phyloP scores from a whole-genome alignment of 2,888 invertebrate genomes.

The Cantharis rufa region DNA sequence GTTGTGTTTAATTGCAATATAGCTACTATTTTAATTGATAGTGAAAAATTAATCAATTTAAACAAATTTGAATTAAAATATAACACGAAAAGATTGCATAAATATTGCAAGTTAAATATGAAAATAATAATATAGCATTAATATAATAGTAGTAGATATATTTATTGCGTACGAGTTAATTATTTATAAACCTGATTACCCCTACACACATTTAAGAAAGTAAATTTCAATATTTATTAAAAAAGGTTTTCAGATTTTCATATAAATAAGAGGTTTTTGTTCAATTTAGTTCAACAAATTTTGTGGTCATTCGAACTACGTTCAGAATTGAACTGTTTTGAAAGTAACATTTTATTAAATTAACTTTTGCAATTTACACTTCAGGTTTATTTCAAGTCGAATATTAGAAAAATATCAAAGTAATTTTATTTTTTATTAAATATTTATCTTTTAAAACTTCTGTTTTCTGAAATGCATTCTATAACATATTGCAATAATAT shows the following conservation, averaged over 20 bases:
- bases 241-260: neutral
- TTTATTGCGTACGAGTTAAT: no score
- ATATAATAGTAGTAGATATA: no score
- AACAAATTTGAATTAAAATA: no score
- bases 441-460: neutral
- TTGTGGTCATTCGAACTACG: neutral
- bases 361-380: neutral
- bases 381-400: neutral
- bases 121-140: no score
- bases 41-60: no score
- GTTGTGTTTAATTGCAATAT: no score
- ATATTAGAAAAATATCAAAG: neutral
- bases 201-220: neutral
- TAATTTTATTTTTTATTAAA: neutral
- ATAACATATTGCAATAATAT: no score
- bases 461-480: no score
- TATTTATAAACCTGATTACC: no score
- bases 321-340: neutral
- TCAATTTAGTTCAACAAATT: neutral
- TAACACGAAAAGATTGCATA: no score
- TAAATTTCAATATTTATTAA: neutral
- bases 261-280: neutral
- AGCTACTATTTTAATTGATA: no score
- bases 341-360: neutral
- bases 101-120: no score